Evolutionary conservation across 1,140 invertebrate species (phyloP).

Genomic region (Vanessa tameamea): DNA sequence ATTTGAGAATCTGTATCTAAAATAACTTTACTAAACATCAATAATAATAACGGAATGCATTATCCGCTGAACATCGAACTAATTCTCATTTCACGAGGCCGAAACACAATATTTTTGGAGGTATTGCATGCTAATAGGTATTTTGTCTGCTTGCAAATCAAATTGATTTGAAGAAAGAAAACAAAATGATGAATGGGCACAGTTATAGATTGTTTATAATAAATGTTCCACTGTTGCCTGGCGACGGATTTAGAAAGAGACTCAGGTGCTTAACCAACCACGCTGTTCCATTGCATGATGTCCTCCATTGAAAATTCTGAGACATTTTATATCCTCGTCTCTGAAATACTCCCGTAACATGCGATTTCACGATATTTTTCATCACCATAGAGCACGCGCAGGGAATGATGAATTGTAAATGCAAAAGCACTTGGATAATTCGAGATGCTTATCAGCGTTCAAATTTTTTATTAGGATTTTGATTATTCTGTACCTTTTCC

Average conservation of each 20-base stretch:
- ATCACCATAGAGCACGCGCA: slow-evolving; percentile 7
- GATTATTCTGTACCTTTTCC: background rate
- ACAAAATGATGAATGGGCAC: background rate
- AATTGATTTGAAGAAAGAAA: background rate
- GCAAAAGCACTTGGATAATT: background rate
- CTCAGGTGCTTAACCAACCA: slow-evolving; percentile 2
- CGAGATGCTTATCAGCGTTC: background rate
- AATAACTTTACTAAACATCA: background rate
- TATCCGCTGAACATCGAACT: background rate
- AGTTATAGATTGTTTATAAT: background rate
- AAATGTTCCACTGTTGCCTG: background rate
- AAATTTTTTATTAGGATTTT: background rate
- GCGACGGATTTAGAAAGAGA: background rate
- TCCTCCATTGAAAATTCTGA: background rate
- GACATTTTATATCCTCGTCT: background rate
- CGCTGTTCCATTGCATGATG: slow-evolving; percentile 11
- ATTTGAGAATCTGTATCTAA: background rate
- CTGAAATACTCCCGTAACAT: background rate
- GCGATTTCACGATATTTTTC: background rate
- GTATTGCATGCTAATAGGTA: slow-evolving; percentile 3
- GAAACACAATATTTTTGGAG: background rate
- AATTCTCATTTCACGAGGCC: background rate
- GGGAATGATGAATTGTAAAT: slow-evolving; percentile 2
- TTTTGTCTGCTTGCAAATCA: background rate
- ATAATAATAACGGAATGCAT: background rate